These are phyloP conservation scores for Himantopus leucocephalus DNA, from an alignment of 2,113 vertebrate species.

Conservation along the genomic window DNA sequence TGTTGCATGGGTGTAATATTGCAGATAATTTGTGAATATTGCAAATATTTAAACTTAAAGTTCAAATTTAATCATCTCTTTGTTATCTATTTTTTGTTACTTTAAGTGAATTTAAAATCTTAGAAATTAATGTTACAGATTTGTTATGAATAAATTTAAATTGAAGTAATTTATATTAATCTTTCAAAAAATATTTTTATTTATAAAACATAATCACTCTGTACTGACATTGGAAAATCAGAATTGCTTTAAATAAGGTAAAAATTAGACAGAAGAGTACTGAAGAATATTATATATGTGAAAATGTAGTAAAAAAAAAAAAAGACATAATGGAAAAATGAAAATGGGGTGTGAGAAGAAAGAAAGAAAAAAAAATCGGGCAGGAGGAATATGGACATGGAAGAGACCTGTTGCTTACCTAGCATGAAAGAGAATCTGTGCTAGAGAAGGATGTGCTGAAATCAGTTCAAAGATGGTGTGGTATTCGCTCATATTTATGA, in stretches of 20 bases:
- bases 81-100: not conserved
- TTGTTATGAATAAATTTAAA: not conserved
- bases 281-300: not conserved
- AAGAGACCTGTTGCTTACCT: not conserved
- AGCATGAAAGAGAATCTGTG: not conserved
- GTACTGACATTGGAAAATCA: not conserved
- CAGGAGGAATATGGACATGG: not conserved
- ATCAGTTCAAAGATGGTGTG: not conserved
- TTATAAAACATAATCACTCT: not conserved
- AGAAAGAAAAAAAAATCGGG: not conserved
- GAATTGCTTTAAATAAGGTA: not conserved
- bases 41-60: not conserved
- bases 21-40: not conserved
- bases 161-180: not conserved
- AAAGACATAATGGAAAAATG: not conserved
- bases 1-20: not conserved
- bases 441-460: not conserved
- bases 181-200: not conserved
- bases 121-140: not conserved
- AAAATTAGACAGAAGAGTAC: not conserved
- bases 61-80: not conserved
- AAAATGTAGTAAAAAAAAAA: not conserved
- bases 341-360: not conserved
- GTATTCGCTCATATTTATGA: not conserved
- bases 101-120: not conserved